A percentile compares a stretch with the other conserved stretches of the same genome.
phyloP scores from a whole-genome alignment of 1,140 invertebrate species.

The Harlomillsia oculata region DNA sequence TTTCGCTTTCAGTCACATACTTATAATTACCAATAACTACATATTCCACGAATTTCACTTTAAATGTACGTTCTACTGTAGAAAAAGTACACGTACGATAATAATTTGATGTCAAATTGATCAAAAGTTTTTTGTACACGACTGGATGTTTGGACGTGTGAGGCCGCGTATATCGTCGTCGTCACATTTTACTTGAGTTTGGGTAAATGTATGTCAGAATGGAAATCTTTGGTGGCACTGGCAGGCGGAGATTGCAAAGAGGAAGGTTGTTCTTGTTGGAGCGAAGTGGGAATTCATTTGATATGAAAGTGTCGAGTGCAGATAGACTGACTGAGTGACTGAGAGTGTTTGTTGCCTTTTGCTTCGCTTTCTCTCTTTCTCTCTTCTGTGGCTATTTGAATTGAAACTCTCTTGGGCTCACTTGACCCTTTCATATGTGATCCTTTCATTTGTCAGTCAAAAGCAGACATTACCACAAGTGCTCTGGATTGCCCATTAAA shows the following conservation, averaged over 20 bases:
- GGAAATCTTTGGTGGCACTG: no score
- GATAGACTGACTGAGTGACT: constrained; percentile 2
- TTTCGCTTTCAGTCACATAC: no score
- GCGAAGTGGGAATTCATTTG: constrained; percentile 25
- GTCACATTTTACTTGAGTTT: neutral
- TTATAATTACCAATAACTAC: no score
- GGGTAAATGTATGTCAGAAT: neutral
- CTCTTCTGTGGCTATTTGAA: neutral
- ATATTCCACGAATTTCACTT: no score
- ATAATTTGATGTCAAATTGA: no score
- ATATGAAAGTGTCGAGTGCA: constrained; percentile 28
- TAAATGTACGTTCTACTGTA: no score
- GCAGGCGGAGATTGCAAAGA: constrained; percentile 12
- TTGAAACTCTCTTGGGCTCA: neutral
- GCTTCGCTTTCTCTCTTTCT: neutral
- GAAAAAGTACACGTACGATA: no score
- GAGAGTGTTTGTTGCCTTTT: no score
- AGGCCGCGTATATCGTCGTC: neutral
- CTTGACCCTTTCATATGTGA: constrained; percentile 6
- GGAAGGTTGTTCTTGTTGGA: neutral
- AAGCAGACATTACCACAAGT: constrained; percentile 9
- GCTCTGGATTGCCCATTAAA: no score
- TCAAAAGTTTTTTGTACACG: no score
- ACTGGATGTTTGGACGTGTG: neutral
- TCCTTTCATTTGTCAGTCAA: constrained; percentile 23